Evolutionary conservation across 2,888 invertebrate genomes (phyloP), one percentile per base, ranked within the genome.

Genomic region (Drosophila mayaguana): DNA sequence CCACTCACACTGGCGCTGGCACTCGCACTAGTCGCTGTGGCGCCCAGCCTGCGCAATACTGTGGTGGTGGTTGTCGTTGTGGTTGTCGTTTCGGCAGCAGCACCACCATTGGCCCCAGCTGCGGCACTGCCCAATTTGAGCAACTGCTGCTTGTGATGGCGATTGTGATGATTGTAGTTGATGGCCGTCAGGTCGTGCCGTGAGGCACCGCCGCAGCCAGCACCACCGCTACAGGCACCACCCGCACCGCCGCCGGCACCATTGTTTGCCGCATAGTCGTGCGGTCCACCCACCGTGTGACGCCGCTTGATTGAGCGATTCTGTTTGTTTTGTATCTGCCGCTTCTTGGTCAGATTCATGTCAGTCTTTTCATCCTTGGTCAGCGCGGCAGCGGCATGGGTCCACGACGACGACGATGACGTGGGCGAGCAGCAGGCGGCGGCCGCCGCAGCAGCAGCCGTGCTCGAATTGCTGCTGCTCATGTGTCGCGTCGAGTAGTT

Each of bases 241-340:
- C 63, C 59, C 16, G 28, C 56, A 12, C 25, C 71, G 12, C 14
- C 62, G 12, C 20, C 51, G 3, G 50, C 63, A 16, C 59, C 51
- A 7, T 36, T 53, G 8, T 89, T 90, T 18, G 89, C 83, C 32
- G 91, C 83, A 73, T 93, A 96, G 93, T 98, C 98, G 93, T 97
- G 97, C n/a, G 97, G 97, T 62, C 98, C 98, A 73, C 98, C 98
- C 11, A 98, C 97, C 0, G 98, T 98, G 93, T 98, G 98, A 34
- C 98, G 94, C 48, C 98, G 95, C 93, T 97, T 97, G 89, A 97
- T 97, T 75, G 96, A 96, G 56, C 93, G 92, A 87, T 92, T 93
- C 71, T 92, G 93, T 75, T 93, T 92, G 67, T 93, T 93, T 79
- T 93, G 93, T 72, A 93, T 93, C 91, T 96, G 96, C 48, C 96